Evolutionary conservation across 2,888 invertebrate genomes (phyloP), one percentile per base, ranked within the genome.

Genomic region (Crossocerus cetratus): DNA sequence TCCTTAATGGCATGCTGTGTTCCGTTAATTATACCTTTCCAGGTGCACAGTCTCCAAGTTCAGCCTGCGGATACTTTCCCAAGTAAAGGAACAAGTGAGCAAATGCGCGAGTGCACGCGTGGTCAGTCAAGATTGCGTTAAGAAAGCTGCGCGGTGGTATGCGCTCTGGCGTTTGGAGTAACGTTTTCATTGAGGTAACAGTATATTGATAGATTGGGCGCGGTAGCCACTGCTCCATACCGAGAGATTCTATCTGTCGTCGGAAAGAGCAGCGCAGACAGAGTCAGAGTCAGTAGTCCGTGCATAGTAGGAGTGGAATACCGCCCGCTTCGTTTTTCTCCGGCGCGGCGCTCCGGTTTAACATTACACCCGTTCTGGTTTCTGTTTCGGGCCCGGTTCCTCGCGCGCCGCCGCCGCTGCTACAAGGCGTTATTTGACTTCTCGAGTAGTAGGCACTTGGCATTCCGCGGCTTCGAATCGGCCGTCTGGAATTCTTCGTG

Each of bases 291-390:
- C 32, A 11, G 32, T 32, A 32, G 32, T 32, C 32, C 5, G 32
- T 32, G 32, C 11, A 2, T 32, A 32, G 32, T 32, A 32, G 32
- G 8, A 32, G 32, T 32, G 2, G 32, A 3, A 2, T 11, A 32
- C 32, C 32, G 8, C 14, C 18, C 54, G 60, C 8, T 72, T 73
- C 53, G 71, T 73, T 81, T 77, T 70, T 61, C 61, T 67, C 57
- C 65, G 65, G 63, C 72, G 64, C 65, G 65, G 63, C 72, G 64
- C 49, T 56, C 56, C 42, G 76, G 73, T 77, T 76, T 77, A 76
- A 77, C 67, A 76, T 63, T 71, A 69, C 78, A 77, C 66, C 73
- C 72, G 72, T 81, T 32, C 82, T 81, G 80, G 81, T 77, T 81
- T 79, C 82, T 79, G 79, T 81, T 73, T 59, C 71, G 78, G 61